Percentiles rank a stretch among this genome's conserved stretches.
These are phyloP conservation scores for Hypsopygia costalis DNA, from an alignment of 2,888 invertebrate genomes.

Conservation along the genomic window DNA sequence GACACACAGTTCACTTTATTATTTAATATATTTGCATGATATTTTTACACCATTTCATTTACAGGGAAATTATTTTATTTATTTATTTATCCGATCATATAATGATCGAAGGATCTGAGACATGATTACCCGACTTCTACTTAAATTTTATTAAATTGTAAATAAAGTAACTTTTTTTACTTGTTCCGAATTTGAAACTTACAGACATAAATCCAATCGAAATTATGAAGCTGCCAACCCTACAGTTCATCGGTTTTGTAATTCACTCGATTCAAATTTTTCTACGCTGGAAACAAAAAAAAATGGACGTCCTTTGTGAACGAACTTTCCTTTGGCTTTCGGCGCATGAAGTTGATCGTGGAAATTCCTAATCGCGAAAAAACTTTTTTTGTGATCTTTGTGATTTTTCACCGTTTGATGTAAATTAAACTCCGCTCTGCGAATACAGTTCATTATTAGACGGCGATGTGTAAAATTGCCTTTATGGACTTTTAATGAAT, in stretches of 20 bases:
- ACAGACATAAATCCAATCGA: no score
- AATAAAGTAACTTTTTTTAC: no score
- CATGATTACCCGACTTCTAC: no score
- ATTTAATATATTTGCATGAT: no score
- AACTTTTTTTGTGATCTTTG: constrained; percentile 33
- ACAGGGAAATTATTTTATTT: no score
- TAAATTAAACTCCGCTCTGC: constrained; percentile 48
- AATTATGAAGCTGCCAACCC: constrained; percentile 4
- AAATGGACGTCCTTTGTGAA: constrained; percentile 61
- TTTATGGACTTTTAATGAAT: constrained; percentile 30
- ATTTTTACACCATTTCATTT: no score
- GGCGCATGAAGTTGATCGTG: constrained; percentile 66
- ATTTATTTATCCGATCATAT: no score
- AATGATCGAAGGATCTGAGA: no score
- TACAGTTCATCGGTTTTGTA: constrained; percentile 51
- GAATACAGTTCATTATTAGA: constrained; percentile 40
- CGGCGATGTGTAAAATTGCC: constrained; percentile 31
- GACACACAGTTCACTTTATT: no score
- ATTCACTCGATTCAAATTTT: constrained; percentile 66
- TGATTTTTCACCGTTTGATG: constrained; percentile 64
- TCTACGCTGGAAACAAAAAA: constrained; percentile 63
- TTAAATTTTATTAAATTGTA: no score
- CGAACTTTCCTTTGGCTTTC: constrained; percentile 65
- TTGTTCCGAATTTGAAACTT: no score
- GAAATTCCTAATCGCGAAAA: constrained; percentile 54